phyloP scores from a whole-genome alignment of 2,797 vertebrate genomes.

The Esox masquinongy region DNA sequence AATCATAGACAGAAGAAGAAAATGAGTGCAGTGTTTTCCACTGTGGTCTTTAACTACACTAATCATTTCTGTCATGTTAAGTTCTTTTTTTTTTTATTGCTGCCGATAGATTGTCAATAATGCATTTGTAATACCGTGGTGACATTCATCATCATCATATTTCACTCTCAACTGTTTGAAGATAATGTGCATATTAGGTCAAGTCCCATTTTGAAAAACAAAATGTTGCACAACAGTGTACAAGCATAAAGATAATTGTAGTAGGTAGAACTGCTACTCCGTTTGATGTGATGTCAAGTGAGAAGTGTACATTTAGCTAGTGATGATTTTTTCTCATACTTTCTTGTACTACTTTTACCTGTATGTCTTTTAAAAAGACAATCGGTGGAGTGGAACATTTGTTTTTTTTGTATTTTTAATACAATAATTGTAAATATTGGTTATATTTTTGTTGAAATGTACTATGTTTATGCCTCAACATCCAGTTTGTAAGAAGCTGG shows the following conservation, averaged over 20 bases:
- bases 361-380: constrained; percentile 99
- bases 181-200: constrained; percentile 90
- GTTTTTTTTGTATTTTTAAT: constrained; percentile 99
- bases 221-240: constrained; percentile 95
- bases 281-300: constrained; percentile 97
- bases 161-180: constrained; percentile 87
- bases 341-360: constrained; percentile 97
- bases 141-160: constrained; percentile 73
- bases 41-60: constrained; percentile 85
- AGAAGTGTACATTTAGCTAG: constrained; percentile 99
- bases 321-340: constrained; percentile 90
- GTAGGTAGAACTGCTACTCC: constrained; percentile 96
- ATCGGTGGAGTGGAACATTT: constrained; percentile 95
- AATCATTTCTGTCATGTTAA: constrained; percentile 57
- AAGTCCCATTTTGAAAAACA: constrained; percentile 79
- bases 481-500: constrained; percentile 99
- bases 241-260: constrained; percentile 93
- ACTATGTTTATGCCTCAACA: constrained; percentile 99
- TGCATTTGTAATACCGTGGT: constrained; percentile 93
- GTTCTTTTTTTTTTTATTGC: constrained; percentile 74
- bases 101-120: constrained; percentile 90
- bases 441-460: constrained; percentile 99
- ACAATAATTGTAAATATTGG: constrained; percentile 99
- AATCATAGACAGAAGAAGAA: constrained; percentile 74
- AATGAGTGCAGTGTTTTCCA: constrained; percentile 93